Conservation (phyloP, 2,113 vertebrate species). For the Tupaia tana region DNA sequence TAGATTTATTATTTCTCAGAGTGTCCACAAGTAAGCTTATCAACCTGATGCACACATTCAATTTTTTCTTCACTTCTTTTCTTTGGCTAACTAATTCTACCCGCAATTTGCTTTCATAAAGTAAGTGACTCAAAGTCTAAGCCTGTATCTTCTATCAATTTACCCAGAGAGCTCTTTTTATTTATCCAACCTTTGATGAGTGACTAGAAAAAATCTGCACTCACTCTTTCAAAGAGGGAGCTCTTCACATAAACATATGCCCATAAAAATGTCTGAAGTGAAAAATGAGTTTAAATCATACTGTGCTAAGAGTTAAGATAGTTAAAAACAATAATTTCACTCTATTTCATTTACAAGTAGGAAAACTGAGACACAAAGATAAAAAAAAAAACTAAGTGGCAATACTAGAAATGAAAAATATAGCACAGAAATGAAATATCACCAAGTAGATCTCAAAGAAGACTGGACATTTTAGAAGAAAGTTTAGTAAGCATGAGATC, state of each 20-base stretch:
- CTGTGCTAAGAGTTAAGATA: background rate
- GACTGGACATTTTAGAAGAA: background rate
- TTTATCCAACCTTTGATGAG: background rate
- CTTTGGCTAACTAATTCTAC: constrained; percentile 2
- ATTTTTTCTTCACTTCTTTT: background rate
- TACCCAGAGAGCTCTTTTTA: background rate
- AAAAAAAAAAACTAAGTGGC: background rate
- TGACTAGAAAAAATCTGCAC: background rate
- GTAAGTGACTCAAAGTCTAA: background rate
- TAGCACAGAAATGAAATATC: background rate
- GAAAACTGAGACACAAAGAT: background rate
- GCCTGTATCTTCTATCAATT: background rate
- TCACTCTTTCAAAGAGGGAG: background rate
- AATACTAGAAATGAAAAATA: background rate
- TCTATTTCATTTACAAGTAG: constrained; percentile 10
- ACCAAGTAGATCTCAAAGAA: background rate
- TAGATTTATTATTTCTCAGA: constrained; percentile 36
- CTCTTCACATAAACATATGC: background rate
- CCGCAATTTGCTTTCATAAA: constrained; percentile 31
- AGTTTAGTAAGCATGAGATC: background rate
- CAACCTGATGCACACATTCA: background rate
- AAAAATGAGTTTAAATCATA: background rate
- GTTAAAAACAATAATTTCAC: background rate
- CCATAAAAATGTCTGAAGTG: background rate
- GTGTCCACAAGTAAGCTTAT: background rate